These are phyloP conservation scores for Microcebus tavaratra DNA, from an alignment of 2,113 vertebrate genomes.

Conservation along the genomic window DNA sequence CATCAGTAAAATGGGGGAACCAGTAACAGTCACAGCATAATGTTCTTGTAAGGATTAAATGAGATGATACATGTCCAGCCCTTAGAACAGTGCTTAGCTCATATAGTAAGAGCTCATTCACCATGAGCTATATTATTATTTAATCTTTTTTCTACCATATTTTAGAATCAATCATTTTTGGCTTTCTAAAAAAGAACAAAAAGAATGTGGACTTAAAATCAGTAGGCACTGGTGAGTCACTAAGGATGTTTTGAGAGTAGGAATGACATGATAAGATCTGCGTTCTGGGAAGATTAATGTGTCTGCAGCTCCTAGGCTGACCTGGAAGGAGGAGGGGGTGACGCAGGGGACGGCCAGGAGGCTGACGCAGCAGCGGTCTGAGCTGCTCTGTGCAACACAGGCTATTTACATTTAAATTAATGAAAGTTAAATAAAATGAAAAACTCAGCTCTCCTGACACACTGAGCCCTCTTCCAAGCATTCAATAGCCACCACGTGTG, in stretches of 20 bases:
- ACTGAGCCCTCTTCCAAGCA: neutral
- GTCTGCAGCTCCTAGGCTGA: conserved; percentile 29
- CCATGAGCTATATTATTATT: neutral
- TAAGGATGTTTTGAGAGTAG: conserved; percentile 8
- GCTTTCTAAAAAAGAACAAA: conserved; percentile 55
- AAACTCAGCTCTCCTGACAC: neutral
- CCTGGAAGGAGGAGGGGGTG: neutral
- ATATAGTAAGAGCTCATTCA: neutral
- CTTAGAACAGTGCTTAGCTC: neutral
- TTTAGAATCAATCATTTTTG: conserved; percentile 36
- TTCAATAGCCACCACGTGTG: neutral
- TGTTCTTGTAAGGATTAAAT: neutral
- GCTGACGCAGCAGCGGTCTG: neutral
- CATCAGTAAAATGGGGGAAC: neutral
- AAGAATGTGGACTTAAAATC: conserved; percentile 40
- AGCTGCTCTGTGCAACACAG: neutral
- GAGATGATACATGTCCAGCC: fast-evolving
- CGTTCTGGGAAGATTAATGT: conserved; percentile 52
- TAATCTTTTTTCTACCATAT: conserved; percentile 21
- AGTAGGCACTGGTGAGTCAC: conserved; percentile 60
- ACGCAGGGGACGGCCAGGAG: neutral
- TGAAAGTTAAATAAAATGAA: neutral
- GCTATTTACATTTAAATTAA: neutral
- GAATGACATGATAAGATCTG: conserved; percentile 51
- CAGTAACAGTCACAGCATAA: neutral